Evolutionary conservation across 2,113 vertebrate species (phyloP), one percentile per base, ranked within the genome.

Genomic region (Alethe diademata): DNA sequence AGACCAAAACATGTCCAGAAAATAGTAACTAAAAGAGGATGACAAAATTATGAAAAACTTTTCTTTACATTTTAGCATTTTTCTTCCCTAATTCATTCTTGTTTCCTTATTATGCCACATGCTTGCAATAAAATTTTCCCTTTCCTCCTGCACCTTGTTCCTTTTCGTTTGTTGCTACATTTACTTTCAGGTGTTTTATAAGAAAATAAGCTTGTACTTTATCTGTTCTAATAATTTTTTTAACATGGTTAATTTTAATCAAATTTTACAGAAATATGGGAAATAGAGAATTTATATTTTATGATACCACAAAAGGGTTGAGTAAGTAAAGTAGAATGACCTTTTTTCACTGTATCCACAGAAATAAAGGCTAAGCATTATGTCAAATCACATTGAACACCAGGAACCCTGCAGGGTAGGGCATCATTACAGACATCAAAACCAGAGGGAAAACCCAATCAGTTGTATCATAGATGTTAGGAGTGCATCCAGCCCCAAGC

Each of bases 1-100:
- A 86, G 12, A 42, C 5, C 43, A 51, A 7, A 69, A 75, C 71
- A 61, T 36, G 2, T 25, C 10, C 28, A 57, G 29, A 43, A 67
- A 92, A 60, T 12, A 48, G 9, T 19, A 56, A 26, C 5, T 73
- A 19, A 73, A 86, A 69, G 6, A 57, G 3, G 4, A 62, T n/a
- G 36, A 36, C 4, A 6, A 70, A 93, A 80, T 31, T 3, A 62
- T 17, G 1, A 45, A 61, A 73, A 40, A 0, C 0, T 25, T 58
- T 54, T 54, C 4, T 47, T 79, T 35, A 23, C 2, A 16, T 60
- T 65, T 53, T 31, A 53, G 5, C 5, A 70, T 18, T 65, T 65
- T 35, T 24, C 26, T 38, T 64, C 69, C n/a, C 1, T 2, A 22
- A n/a, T 40, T 31, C 13, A 28, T 33, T 9, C 3, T 6, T 43